phyloP scores from a whole-genome alignment of 2,888 invertebrate species.

The Nebria brevicollis region DNA sequence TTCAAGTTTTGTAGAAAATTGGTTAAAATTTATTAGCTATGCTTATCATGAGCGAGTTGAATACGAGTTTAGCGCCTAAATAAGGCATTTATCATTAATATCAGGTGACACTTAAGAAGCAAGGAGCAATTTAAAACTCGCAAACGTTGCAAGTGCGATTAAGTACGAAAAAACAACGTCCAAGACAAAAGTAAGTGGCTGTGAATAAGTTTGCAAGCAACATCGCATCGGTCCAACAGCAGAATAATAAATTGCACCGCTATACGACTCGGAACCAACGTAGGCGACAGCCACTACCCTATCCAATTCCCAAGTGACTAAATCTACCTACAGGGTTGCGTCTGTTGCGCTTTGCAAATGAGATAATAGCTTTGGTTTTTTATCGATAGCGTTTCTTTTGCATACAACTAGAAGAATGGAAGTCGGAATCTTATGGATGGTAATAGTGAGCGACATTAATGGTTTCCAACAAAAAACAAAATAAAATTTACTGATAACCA shows the following conservation, averaged over 20 bases:
- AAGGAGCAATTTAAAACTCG: constrained; percentile 36
- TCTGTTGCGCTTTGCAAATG: too few relatives aligned
- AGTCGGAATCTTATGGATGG: too few relatives aligned
- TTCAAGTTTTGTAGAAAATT: too few relatives aligned
- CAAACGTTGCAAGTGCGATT: constrained; percentile 39
- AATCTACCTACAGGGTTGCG: too few relatives aligned
- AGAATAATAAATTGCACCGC: constrained; percentile 37
- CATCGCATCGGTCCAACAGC: constrained; percentile 20
- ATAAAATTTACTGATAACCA: too few relatives aligned
- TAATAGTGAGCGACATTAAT: too few relatives aligned
- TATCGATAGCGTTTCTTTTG: too few relatives aligned
- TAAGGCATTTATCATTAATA: constrained; percentile 41
- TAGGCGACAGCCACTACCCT: not conserved
- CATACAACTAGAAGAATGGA: too few relatives aligned
- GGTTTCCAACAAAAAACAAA: too few relatives aligned
- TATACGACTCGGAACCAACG: constrained; percentile 3
- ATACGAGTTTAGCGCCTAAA: constrained; percentile 5
- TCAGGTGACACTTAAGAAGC: constrained; percentile 31
- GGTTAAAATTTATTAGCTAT: not conserved
- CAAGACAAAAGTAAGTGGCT: constrained; percentile 40
- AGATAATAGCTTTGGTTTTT: too few relatives aligned
- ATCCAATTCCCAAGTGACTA: not conserved
- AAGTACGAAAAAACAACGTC: constrained; percentile 32
- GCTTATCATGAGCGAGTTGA: constrained; percentile 2
- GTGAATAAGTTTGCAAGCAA: constrained; percentile 34